Conservation (phyloP, 2,113 vertebrate genomes). For the Catharus minimus region DNA sequence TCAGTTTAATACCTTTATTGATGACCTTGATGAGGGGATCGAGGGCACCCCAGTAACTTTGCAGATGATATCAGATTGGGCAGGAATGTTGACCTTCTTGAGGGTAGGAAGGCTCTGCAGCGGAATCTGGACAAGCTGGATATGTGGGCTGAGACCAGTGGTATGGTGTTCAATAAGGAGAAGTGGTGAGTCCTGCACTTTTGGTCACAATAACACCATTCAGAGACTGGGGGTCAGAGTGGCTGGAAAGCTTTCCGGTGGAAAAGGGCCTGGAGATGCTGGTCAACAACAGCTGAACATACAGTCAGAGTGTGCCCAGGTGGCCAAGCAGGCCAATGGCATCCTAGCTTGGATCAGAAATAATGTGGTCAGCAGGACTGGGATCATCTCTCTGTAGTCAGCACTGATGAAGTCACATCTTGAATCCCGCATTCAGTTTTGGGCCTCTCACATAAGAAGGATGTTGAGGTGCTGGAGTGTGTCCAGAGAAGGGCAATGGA, state of each 20-base stretch:
- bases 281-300: background rate
- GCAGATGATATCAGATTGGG: background rate
- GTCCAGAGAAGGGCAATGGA: background rate
- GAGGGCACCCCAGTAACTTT: background rate
- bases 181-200: background rate
- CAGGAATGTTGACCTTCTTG: background rate
- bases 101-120: background rate
- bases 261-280: background rate
- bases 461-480: background rate
- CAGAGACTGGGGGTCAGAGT: background rate
- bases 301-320: background rate
- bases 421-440: background rate
- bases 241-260: background rate
- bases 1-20: background rate
- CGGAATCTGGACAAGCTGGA: background rate
- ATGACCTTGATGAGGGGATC: background rate
- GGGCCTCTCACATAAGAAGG: background rate
- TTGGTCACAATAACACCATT: background rate
- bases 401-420: background rate
- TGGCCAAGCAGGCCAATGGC: background rate
- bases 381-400: background rate
- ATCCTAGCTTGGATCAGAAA: background rate
- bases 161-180: too few species aligned
- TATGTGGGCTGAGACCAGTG: rapidly evolving
- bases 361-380: background rate